phyloP scores from a whole-genome alignment of 2,888 invertebrate species.

The Notodonta ziczac region DNA sequence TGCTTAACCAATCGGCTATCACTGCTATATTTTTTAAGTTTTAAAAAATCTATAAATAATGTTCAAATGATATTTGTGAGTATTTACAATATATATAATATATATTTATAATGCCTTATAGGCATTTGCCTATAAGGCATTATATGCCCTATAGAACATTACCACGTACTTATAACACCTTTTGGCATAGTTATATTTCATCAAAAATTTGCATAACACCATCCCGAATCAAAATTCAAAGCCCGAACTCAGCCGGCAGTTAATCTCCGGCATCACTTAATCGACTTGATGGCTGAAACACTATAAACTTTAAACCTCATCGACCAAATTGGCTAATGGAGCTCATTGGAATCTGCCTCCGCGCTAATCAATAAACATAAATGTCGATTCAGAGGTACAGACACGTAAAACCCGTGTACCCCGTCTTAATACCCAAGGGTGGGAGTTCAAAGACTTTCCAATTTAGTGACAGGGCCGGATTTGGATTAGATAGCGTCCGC shows the following conservation, averaged over 20 bases:
- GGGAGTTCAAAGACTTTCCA: constrained; percentile 76
- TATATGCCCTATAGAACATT: no score
- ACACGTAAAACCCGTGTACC: constrained; percentile 62
- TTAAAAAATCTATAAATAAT: no score
- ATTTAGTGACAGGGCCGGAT: constrained; percentile 55
- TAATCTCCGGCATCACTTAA: constrained; percentile 52
- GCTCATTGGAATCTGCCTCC: constrained; percentile 73
- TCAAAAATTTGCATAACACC: neutral
- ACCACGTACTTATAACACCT: no score
- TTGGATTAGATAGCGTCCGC: constrained; percentile 30
- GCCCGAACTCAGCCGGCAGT: constrained; percentile 40
- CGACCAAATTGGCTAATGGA: constrained; percentile 80
- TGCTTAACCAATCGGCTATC: no score
- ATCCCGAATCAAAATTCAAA: constrained; percentile 27
- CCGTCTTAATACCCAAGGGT: constrained; percentile 61
- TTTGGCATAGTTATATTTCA: no score
- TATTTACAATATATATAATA: no score
- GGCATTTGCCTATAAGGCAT: no score
- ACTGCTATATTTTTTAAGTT: no score
- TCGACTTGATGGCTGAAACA: constrained; percentile 61
- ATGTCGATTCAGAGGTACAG: constrained; percentile 71
- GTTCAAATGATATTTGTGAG: no score
- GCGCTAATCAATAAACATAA: constrained; percentile 80
- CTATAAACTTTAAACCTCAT: constrained; percentile 69
- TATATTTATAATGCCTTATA: no score